Evolutionary conservation across 1,140 invertebrate genomes (phyloP).

Genomic region (Trichoplusia ni): DNA sequence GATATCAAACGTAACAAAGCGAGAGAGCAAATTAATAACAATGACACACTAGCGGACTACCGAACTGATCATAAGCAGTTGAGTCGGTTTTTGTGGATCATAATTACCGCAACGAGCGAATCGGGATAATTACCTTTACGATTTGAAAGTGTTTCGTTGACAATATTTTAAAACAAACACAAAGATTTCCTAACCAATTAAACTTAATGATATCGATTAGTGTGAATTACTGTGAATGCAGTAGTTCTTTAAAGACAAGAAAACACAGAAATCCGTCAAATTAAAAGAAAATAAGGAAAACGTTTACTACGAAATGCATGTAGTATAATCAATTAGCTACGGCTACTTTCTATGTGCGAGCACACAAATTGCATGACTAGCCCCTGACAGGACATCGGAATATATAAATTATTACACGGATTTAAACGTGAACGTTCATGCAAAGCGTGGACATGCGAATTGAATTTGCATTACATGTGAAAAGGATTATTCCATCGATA

Average conservation of each 20-base stretch:
- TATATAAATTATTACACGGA: conserved; percentile 25
- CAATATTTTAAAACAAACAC: no score
- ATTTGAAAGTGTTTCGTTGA: no score
- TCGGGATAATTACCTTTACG: no score
- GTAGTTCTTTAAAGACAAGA: no score
- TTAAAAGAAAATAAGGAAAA: background rate
- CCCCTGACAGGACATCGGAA: conserved; percentile 30
- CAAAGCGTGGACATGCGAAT: background rate
- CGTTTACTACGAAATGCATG: no score
- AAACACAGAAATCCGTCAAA: background rate
- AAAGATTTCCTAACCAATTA: no score
- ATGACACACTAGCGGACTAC: conserved; percentile 2
- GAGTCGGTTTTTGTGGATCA: background rate
- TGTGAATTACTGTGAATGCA: no score
- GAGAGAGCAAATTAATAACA: conserved; percentile 36
- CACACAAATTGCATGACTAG: background rate
- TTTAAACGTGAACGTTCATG: background rate
- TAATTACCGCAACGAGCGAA: no score
- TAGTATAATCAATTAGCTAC: no score
- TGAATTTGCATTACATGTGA: background rate
- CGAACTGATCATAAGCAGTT: conserved; percentile 4
- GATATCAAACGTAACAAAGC: conserved; percentile 34
- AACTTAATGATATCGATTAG: no score
- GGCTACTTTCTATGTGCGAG: background rate
- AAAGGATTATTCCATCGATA: background rate